A percentile compares a stretch with the other conserved stretches of the same genome.
These are phyloP conservation scores for Zingel zingel DNA, from an alignment of 2,113 vertebrate genomes.

Conservation along the genomic window DNA sequence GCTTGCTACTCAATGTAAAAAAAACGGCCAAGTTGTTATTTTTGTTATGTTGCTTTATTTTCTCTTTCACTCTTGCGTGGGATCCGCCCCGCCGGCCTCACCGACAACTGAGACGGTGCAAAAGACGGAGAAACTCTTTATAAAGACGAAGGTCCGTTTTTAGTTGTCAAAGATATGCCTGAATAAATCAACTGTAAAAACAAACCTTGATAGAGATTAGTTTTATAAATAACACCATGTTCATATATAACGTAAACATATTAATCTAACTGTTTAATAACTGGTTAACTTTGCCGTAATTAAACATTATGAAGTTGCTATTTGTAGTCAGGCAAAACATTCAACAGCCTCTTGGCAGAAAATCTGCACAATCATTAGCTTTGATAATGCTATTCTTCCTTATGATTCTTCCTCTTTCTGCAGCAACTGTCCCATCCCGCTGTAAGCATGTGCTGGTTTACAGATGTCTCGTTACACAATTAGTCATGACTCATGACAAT, in stretches of 20 bases:
- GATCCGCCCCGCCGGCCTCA: slow-evolving; percentile 89
- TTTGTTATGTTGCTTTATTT: slow-evolving; percentile 80
- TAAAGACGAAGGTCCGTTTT: slow-evolving; percentile 76
- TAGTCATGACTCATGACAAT: not conserved
- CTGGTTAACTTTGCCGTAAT: accelerated
- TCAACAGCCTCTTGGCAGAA: slow-evolving; percentile 37
- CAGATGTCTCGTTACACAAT: slow-evolving; percentile 16
- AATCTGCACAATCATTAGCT: slow-evolving; percentile 82
- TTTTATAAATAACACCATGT: accelerated
- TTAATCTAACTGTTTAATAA: accelerated
- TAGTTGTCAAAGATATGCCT: slow-evolving; percentile 67
- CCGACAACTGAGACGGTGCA: slow-evolving; percentile 86
- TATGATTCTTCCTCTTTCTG: not conserved
- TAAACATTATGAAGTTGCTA: not conserved
- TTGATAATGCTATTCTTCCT: slow-evolving; percentile 53
- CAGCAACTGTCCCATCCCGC: not conserved
- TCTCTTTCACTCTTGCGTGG: slow-evolving; percentile 73
- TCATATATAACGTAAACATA: accelerated
- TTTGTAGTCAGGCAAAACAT: slow-evolving; percentile 62
- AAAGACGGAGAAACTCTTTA: slow-evolving; percentile 81
- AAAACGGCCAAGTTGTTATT: slow-evolving; percentile 71
- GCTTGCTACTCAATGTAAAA: slow-evolving; percentile 61
- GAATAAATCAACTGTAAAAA: slow-evolving; percentile 5
- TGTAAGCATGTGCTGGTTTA: not conserved
- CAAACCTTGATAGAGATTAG: accelerated